Base-by-base conservation (phyloP, 2,797 vertebrate genomes). In the Brotula barbata region DNA sequence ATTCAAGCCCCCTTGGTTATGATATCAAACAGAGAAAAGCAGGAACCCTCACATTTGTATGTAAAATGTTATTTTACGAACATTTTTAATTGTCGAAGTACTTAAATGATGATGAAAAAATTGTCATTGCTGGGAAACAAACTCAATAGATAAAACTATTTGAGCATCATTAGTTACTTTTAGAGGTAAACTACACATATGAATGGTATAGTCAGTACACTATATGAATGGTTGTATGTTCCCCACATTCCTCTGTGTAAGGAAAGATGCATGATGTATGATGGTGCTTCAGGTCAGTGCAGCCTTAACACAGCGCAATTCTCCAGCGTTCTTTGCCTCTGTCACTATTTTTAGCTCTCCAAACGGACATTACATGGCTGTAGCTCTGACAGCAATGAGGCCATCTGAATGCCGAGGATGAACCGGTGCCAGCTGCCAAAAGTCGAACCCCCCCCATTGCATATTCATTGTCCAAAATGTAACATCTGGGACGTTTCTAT, bases 401-500 rank as follows among this genome's bases (percentile, higher is more conserved):
- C 74, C 84, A 84, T 80, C 64, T 1, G 57, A 78, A 84, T 72
- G 73, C 69, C 56, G 49, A 61, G 57, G 68, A 68, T 61, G 64
- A 81, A 81, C 71, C 73, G 62, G 49, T 47, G 77, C 71, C 78
- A 78, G 64, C 60, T 50, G 71, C 74, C 64, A 71, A 45, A 68
- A 75, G 66, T 68, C 57, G 47, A 71, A 43, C 51, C 57, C 66
- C 51, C 55, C 45, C 52, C n/a, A n/a, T n/a, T 52, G 59, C 79
- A 73, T 79, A 79, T 82, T 70, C 86, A 85, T 74, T 65, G 75
- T 83, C 62, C 75, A 80, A 76, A 80, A 76, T n/a, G 44, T 45
- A 83, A 86, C 83, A 85, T 85, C 81, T 82, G 82, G 82, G 75
- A 77, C 70, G 74, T 79, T 81, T 75, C 44, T 36, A 73, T 78